Conservation (phyloP, 2,797 vertebrate genomes). For the Leptoclinus maculatus region DNA sequence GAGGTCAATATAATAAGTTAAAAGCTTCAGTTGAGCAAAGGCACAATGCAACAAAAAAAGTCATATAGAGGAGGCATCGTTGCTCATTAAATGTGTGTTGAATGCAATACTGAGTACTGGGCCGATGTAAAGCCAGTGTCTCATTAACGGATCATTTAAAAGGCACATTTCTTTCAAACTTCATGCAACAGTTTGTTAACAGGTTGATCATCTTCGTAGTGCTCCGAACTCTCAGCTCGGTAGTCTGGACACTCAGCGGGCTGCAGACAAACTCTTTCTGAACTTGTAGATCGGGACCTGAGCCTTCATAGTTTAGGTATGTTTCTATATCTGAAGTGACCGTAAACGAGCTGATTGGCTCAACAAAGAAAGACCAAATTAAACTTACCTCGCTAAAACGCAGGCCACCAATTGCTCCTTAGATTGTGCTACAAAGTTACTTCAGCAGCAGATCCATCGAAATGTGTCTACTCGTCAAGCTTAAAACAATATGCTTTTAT, state of each 20-base stretch:
- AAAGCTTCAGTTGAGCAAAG: background rate
- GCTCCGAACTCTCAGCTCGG: background rate
- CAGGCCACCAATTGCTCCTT: conserved; percentile 22
- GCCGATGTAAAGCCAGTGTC: accelerated
- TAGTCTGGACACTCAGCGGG: conserved; percentile 2
- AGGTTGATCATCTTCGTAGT: conserved; percentile 7
- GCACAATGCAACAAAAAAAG: background rate
- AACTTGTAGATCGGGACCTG: background rate
- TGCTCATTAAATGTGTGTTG: background rate
- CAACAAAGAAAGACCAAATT: background rate
- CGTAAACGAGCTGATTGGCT: background rate
- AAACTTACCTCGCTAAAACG: conserved; percentile 61
- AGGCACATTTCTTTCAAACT: background rate
- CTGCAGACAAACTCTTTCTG: conserved; percentile 21
- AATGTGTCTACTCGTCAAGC: background rate
- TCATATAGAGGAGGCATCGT: background rate
- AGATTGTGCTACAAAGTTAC: conserved; percentile 28
- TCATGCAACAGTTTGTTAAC: background rate
- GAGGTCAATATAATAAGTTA: background rate
- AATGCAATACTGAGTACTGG: background rate
- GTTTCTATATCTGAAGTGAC: background rate
- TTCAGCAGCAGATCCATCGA: conserved; percentile 28
- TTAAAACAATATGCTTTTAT: accelerated
- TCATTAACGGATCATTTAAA: background rate
- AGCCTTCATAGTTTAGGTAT: accelerated